These are phyloP conservation scores for Ariopsis seemanni DNA, from an alignment of 2,113 vertebrate genomes.

Conservation along the genomic window DNA sequence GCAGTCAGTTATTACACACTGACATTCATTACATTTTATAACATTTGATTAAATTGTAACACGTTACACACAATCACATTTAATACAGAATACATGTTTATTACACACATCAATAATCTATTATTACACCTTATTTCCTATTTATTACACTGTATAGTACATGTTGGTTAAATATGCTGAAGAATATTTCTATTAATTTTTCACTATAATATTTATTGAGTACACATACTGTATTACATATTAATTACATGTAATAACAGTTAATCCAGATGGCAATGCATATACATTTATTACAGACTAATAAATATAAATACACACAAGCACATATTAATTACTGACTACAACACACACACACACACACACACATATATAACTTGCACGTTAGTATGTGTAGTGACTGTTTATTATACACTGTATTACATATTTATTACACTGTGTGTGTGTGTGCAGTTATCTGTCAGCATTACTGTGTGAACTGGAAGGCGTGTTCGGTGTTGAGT, in stretches of 20 bases:
- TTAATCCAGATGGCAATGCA: not conserved
- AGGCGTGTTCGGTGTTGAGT: constrained; percentile 75
- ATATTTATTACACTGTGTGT: not conserved
- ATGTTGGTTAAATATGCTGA: too few relatives aligned
- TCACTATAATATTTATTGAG: not conserved
- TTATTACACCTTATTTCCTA: too few relatives aligned
- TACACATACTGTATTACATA: not conserved
- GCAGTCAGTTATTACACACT: not conserved
- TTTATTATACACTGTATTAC: not conserved
- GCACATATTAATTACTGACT: not conserved
- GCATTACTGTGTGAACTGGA: constrained; percentile 84
- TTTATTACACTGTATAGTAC: too few relatives aligned
- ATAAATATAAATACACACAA: not conserved
- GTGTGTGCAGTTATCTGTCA: constrained; percentile 78
- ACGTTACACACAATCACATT: not conserved
- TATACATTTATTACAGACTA: not conserved
- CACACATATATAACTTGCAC: too few relatives aligned
- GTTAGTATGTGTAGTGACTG: too few relatives aligned
- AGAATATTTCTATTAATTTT: not conserved
- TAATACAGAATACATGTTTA: not conserved
- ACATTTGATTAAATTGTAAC: too few relatives aligned
- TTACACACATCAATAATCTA: too few relatives aligned
- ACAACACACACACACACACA: not conserved
- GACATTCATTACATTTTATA: too few relatives aligned
- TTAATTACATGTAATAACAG: not conserved